Evolutionary conservation across 2,888 invertebrate species (phyloP).

Genomic region (Bimastos eiseni): DNA sequence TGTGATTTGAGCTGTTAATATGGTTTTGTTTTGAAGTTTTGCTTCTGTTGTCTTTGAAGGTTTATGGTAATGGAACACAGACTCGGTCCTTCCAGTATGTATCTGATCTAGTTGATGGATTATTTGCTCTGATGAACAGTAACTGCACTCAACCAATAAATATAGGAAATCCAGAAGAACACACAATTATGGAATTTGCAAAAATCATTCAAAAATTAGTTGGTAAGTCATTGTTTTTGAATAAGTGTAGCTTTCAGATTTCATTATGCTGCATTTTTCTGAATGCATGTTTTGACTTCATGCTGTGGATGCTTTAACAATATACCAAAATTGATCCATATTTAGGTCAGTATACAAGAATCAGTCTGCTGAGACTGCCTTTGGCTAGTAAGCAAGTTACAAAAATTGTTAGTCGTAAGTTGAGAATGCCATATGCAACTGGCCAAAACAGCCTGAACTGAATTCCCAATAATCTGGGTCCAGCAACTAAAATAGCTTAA

Average conservation of each 20-base stretch:
- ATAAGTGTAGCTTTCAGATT: neutral
- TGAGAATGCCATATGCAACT: too few species aligned
- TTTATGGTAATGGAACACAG: conserved; percentile 67
- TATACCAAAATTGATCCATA: too few species aligned
- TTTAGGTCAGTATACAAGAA: too few species aligned
- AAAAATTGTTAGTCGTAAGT: too few species aligned
- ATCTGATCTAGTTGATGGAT: conserved; percentile 91
- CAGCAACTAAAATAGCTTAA: too few species aligned
- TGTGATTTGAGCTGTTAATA: neutral
- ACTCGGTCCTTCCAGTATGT: conserved; percentile 97
- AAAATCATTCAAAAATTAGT: conserved; percentile 64
- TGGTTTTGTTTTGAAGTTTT: neutral
- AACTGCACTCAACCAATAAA: conserved; percentile 92
- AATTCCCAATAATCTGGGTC: too few species aligned
- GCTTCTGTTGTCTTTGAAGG: neutral
- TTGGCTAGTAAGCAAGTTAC: too few species aligned
- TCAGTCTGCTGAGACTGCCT: too few species aligned
- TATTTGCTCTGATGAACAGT: conserved; percentile 87
- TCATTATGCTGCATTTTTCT: too few species aligned
- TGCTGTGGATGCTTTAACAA: too few species aligned
- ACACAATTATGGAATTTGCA: conserved; percentile 80
- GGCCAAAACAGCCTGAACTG: too few species aligned
- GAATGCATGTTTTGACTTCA: too few species aligned
- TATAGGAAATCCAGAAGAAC: conserved; percentile 96
- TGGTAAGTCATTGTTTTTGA: conserved; percentile 57